Percentiles rank a stretch among this genome's conserved stretches.
phyloP scores from a whole-genome alignment of 2,113 vertebrate species.

The Saiga tatarica region DNA sequence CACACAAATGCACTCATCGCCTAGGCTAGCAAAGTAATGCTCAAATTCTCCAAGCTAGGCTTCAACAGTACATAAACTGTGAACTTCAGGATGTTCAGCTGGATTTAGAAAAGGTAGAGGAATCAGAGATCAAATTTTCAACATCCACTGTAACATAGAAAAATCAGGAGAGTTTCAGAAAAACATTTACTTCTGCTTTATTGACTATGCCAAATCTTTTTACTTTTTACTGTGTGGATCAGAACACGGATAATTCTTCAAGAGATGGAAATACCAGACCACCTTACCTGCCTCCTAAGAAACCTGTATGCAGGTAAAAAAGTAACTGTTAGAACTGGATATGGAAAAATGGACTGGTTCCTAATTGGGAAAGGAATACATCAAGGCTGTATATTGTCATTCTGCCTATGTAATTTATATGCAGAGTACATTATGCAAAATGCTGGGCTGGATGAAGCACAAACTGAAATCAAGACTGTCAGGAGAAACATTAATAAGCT shows the following conservation, averaged over 20 bases:
- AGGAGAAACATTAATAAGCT: neutral
- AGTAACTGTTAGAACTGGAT: neutral
- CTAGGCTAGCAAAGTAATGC: neutral
- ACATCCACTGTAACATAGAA: neutral
- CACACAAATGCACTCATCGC: neutral
- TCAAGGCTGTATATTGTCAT: neutral
- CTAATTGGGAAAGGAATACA: neutral
- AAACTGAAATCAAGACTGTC: neutral
- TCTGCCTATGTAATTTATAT: neutral
- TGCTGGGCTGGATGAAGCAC: neutral
- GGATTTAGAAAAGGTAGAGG: neutral
- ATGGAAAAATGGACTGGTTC: neutral
- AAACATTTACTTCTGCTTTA: neutral
- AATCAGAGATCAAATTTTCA: neutral
- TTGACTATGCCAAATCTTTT: neutral
- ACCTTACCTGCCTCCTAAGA: neutral
- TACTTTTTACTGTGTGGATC: neutral
- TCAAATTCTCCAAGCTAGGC: neutral
- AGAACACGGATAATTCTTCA: neutral
- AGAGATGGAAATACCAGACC: neutral
- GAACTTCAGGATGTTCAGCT: neutral
- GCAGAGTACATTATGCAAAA: neutral
- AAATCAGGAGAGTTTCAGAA: neutral
- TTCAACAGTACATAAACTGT: accelerated
- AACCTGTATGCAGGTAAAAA: neutral